Base-by-base conservation (phyloP, 2,113 vertebrate genomes). In the Myiozetetes cayanensis region DNA sequence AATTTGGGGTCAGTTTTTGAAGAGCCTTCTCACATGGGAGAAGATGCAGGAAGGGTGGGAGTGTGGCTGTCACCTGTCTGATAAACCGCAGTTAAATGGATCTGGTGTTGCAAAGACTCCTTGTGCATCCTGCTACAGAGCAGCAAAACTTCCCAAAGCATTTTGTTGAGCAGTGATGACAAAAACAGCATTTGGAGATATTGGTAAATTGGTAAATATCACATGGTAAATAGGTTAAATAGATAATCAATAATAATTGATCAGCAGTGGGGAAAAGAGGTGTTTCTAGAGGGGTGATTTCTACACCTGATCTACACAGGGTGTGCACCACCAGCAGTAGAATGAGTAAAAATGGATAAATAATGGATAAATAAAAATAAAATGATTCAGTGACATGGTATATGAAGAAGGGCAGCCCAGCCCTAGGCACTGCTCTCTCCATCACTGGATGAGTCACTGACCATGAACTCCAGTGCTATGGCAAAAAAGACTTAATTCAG, bases 291-390 rank as follows among this genome's bases (percentile, higher is more conserved):
- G 9, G 7, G 28, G 3, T 22, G 31, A 59, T 78, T 85, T 68
- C 47, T 46, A 15, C 4, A 50, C 12, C 4, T 44, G 28, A 87
- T 46, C 33, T 30, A 20, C 7, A 37, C 33, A 63, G 20, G 5
- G 31, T 5, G 4, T 43, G 4, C n/a, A 28, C 3, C 43, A 53
- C 0, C 12, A 85, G 0, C 12, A 63, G 8, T 0, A 59, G 8
- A 11, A 27, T 63, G 24, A 68, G 12, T 27, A 59, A 68, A 85
- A 83, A 43, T 9, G 1, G 17, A 62, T 35, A 76, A 68, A 55
- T 12, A 31, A 22, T n/a, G 18, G 4, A 41, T 35, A 62, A 77
- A 37, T 43, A 24, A 43, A 20, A 77, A 84, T 6, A 63, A 55
- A 84, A 77, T 43, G 4, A 50, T 46, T 52, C 44, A 46, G 18